Conservation (phyloP, 1,140 invertebrate species). For the Listronotus bonariensis region DNA sequence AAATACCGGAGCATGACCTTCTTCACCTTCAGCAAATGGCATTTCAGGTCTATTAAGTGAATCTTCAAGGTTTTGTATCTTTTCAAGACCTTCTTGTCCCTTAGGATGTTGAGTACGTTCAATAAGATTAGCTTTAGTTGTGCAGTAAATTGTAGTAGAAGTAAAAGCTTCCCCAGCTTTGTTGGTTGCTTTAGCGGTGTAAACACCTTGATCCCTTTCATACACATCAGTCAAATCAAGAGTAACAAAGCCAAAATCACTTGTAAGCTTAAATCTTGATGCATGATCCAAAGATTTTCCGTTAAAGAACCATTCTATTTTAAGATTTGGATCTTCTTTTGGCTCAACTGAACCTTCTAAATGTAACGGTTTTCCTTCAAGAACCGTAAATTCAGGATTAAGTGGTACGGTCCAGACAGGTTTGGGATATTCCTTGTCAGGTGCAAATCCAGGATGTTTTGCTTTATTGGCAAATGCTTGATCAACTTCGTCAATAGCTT, state of each 20-base stretch:
- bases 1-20: constrained; percentile 83
- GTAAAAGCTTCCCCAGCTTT: constrained; percentile 89
- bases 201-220: constrained; percentile 92
- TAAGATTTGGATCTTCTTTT: constrained; percentile 94
- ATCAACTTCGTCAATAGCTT: constrained; percentile 84
- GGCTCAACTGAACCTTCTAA: constrained; percentile 94
- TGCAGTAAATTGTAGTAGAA: constrained; percentile 84
- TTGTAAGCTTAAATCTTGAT: constrained; percentile 84
- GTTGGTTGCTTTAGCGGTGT: constrained; percentile 88
- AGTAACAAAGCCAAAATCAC: constrained; percentile 91
- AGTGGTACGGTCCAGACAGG: constrained; percentile 87
- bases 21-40: constrained; percentile 69
- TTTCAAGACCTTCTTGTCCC: constrained; percentile 86
- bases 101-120: constrained; percentile 91
- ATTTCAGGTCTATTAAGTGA: constrained; percentile 74
- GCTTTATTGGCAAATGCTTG: constrained; percentile 73
- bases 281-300: constrained; percentile 84
- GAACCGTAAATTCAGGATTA: constrained; percentile 79
- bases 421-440: constrained; percentile 80
- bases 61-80: constrained; percentile 89
- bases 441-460: constrained; percentile 65
- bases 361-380: constrained; percentile 88
- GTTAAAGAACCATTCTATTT: constrained; percentile 93
- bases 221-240: constrained; percentile 88
- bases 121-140: constrained; percentile 80